A percentile compares a stretch with the other conserved stretches of the same genome.
phyloP scores from a whole-genome alignment of 30 jellyfish, hydroid and myxozoan genomes.

The Calvadosia cruxmelitensis region DNA sequence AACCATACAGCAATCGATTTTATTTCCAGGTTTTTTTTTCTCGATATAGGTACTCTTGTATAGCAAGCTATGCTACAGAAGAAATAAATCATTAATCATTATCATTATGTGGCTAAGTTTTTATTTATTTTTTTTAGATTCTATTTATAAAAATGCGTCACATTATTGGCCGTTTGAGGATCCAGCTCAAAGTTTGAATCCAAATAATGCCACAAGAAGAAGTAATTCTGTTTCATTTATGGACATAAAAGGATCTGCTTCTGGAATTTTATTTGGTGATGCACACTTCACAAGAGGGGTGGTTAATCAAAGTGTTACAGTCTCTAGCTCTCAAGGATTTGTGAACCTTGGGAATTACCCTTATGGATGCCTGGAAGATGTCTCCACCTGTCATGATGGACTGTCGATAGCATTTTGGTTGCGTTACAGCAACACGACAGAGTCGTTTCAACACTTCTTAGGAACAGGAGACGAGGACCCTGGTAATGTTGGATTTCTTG shows the following conservation, averaged over 20 bases:
- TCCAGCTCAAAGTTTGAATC: no score
- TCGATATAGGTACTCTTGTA: no score
- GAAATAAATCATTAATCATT: no score
- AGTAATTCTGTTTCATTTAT: no score
- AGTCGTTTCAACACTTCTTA: not conserved
- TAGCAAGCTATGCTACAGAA: no score
- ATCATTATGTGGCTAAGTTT: no score
- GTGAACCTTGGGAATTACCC: slow-evolving; percentile 2
- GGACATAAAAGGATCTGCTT: not conserved
- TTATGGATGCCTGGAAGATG: slow-evolving; percentile 6
- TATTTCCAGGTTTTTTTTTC: no score
- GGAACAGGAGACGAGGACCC: not conserved
- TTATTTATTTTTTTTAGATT: slow-evolving; percentile 8
- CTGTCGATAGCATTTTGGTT: slow-evolving; percentile 12
- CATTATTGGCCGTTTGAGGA: slow-evolving; percentile 43
- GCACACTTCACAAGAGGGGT: not conserved
- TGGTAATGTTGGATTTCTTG: not conserved
- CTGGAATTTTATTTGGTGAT: not conserved
- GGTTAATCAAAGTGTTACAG: not conserved
- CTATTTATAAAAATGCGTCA: slow-evolving; percentile 21
- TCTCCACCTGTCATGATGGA: slow-evolving; percentile 4
- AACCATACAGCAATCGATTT: no score
- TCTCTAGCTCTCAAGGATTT: not conserved
- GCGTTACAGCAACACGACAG: not conserved
- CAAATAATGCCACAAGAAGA: no score